Evolutionary conservation across 2,113 vertebrate genomes (phyloP).

Genomic region (Neofelis nebulosa): DNA sequence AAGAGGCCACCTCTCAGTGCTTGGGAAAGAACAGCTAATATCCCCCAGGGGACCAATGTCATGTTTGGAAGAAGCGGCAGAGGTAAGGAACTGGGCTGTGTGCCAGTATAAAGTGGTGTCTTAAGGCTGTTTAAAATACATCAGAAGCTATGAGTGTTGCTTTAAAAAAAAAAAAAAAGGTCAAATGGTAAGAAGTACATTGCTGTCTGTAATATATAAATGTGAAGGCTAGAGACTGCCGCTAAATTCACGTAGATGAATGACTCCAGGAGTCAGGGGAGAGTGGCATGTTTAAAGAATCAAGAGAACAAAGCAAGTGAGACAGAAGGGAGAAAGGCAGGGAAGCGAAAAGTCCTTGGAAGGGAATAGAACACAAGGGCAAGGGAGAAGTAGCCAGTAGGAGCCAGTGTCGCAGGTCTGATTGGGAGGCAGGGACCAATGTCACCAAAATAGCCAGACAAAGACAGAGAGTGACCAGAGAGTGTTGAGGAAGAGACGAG

Average conservation of each 20-base stretch:
- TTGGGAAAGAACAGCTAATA: not conserved
- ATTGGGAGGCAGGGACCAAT: not conserved
- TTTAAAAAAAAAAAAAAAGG: not conserved
- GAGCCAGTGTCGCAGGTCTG: not conserved
- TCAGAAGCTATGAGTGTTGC: not conserved
- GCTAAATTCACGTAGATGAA: not conserved
- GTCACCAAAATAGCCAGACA: not conserved
- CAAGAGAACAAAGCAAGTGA: slow-evolving; percentile 12
- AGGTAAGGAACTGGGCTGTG: not conserved
- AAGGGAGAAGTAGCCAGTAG: not conserved
- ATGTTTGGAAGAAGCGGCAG: not conserved
- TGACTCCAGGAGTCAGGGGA: not conserved
- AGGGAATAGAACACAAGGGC: not conserved
- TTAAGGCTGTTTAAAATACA: slow-evolving; percentile 16
- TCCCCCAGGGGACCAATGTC: not conserved
- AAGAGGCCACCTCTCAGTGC: not conserved
- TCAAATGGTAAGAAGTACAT: not conserved
- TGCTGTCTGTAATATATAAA: not conserved
- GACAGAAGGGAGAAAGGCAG: not conserved
- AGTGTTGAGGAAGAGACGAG: not conserved
- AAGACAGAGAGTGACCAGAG: not conserved
- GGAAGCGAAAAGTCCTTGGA: not conserved
- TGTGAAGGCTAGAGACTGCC: not conserved
- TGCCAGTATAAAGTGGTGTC: not conserved
- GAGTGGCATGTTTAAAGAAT: slow-evolving; percentile 8